A percentile compares a stretch with the other conserved stretches of the same genome.
Conservation (phyloP, 1,140 invertebrate species). For the Orchestia grillus region DNA sequence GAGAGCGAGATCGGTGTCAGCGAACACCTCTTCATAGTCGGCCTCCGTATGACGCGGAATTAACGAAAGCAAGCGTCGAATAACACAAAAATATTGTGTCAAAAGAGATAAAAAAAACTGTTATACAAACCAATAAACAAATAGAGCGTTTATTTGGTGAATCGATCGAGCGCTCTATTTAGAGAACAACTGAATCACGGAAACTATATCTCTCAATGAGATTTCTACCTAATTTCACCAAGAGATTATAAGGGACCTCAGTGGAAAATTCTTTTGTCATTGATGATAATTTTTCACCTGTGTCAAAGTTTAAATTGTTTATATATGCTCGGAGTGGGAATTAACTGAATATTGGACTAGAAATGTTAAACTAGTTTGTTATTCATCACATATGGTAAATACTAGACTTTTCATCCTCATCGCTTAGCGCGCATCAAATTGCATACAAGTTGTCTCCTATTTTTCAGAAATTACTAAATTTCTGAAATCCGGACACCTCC, state of each 20-base stretch:
- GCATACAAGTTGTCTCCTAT: background rate
- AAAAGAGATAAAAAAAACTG: no score
- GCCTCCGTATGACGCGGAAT: no score
- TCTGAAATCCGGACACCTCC: background rate
- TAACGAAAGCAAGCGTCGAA: no score
- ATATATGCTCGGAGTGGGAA: background rate
- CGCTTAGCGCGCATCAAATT: background rate
- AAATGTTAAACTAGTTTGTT: background rate
- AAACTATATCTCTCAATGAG: no score
- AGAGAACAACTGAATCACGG: no score
- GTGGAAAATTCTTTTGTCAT: background rate
- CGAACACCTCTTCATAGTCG: no score
- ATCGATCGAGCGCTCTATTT: no score
- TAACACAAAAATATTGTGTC: no score
- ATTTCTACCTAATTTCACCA: background rate
- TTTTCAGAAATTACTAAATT: background rate
- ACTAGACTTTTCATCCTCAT: background rate
- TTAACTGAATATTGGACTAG: background rate
- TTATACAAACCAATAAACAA: no score
- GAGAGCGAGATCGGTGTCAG: no score
- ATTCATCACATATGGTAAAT: background rate
- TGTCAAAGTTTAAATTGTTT: background rate
- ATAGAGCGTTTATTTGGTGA: no score
- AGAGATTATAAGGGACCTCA: background rate
- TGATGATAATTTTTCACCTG: background rate